phyloP scores from a whole-genome alignment of 2,888 invertebrate genomes.

The Cistogaster globosa region DNA sequence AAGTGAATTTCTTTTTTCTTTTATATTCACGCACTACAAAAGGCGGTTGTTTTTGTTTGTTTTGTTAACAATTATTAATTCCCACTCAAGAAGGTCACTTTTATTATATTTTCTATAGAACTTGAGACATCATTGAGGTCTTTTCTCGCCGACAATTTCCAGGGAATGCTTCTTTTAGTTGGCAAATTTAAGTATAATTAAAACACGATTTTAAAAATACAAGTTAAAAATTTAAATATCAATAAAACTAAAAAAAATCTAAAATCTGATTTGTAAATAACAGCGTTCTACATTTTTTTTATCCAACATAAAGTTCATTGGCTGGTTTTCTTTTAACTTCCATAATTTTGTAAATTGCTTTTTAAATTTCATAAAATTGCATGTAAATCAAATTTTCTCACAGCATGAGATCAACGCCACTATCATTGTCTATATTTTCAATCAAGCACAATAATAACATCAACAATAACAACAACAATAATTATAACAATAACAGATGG shows the following conservation, averaged over 20 bases:
- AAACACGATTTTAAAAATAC: too few species aligned
- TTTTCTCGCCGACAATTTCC: neutral
- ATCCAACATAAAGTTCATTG: too few species aligned
- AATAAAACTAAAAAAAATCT: too few species aligned
- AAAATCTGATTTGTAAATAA: too few species aligned
- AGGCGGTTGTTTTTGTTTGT: neutral
- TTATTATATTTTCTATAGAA: conserved; percentile 10
- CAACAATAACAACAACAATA: neutral
- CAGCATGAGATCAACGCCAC: conserved; percentile 68
- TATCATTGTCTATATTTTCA: conserved; percentile 57
- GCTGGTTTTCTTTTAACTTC: neutral
- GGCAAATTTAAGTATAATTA: neutral
- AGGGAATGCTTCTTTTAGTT: neutral
- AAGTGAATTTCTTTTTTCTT: conserved; percentile 9
- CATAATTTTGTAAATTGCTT: conserved; percentile 12
- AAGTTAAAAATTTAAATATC: too few species aligned
- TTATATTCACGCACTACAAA: conserved; percentile 14
- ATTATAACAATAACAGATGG: neutral
- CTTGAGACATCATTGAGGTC: neutral
- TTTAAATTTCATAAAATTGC: neutral
- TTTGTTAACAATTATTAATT: neutral
- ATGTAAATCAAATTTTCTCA: conserved; percentile 63
- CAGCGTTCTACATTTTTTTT: too few species aligned
- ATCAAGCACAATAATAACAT: conserved; percentile 24
- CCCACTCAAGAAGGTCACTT: conserved; percentile 1